These are phyloP conservation scores for Sarcophaga carnaria DNA, from an alignment of 2,888 invertebrate genomes.

Conservation along the genomic window DNA sequence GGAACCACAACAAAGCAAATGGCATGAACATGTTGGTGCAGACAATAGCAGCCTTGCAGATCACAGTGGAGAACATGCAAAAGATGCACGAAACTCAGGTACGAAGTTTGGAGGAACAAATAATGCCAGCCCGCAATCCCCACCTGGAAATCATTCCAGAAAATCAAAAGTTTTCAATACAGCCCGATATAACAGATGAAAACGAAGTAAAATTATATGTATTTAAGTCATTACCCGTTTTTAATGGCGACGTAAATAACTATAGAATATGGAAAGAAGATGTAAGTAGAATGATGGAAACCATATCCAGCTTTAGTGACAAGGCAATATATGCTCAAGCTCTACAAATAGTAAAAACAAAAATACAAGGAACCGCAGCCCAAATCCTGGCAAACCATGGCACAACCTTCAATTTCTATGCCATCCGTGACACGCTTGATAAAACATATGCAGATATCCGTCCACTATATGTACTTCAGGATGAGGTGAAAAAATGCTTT, in stretches of 20 bases:
- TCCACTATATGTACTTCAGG: conserved; percentile 16
- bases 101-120: conserved; percentile 4
- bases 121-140: not conserved
- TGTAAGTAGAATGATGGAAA: conserved; percentile 24
- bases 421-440: conserved; percentile 2
- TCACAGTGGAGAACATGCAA: too few relatives aligned
- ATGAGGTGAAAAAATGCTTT: conserved; percentile 11
- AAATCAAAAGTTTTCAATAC: not conserved
- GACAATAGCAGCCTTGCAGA: too few relatives aligned
- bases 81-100: too few relatives aligned
- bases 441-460: too few relatives aligned
- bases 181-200: conserved; percentile 9
- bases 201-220: conserved; percentile 21
- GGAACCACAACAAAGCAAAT: too few relatives aligned
- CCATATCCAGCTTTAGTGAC: conserved; percentile 1
- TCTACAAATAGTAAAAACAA: conserved; percentile 18
- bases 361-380: not conserved
- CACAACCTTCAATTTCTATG: conserved; percentile 23
- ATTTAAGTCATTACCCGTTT: conserved; percentile 25
- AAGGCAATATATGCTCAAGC: conserved; percentile 30
- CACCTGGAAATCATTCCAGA: conserved; percentile 8
- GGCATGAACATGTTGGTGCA: too few relatives aligned
- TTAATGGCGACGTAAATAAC: conserved; percentile 10
- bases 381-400: conserved; percentile 11
- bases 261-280: conserved; percentile 25